Evolutionary conservation across 2,888 invertebrate genomes (phyloP), one percentile per base, ranked within the genome.

Genomic region (Mamestra brassicae): DNA sequence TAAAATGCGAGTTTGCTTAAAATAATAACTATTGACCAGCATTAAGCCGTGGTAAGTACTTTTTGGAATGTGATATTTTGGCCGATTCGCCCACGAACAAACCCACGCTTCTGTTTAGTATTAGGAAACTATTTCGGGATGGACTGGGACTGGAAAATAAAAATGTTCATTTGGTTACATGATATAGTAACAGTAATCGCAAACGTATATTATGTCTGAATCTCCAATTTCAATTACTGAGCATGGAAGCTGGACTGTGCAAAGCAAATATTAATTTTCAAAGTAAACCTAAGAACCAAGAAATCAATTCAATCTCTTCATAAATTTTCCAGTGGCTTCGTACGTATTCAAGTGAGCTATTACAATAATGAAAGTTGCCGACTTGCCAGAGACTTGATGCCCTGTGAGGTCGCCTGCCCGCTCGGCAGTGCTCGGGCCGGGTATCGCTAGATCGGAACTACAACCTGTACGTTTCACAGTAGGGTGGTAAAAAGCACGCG

Each of bases 221-320:
- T 67, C 17, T 13, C 13, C 11, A 67, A 47, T 65, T 74, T 60
- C 26, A 47, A 47, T 74, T 13, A 68, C 10, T 4, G 10, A 26
- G 2, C 38, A 57, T 26, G 38, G 55, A 38, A 15, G 38, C 38
- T 34, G 34, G 45, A 47, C 17, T 15, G 57, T 42, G 10, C n/a
- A 57, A 68, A 68, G 10, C n/a, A 57, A 68, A 68, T 74, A 57
- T 52, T 57, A 26, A 57, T 57, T 62, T 54, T 47, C 26, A 54
- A 34, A 64, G 17, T n/a, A 4, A 66, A 66, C 3, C 11, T 17
- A 13, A 45, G 3, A 13, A 36, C n/a, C 17, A 7, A 62, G 11
- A 47, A 42, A 62, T 17, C 36, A 50, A 34, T 54, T 26, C 45
- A 13, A 38, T 71, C n/a, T 54, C 15, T 42, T 42, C 6, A 60